phyloP scores from a whole-genome alignment of 2,797 vertebrate genomes.

The Clarias platycephalus region DNA sequence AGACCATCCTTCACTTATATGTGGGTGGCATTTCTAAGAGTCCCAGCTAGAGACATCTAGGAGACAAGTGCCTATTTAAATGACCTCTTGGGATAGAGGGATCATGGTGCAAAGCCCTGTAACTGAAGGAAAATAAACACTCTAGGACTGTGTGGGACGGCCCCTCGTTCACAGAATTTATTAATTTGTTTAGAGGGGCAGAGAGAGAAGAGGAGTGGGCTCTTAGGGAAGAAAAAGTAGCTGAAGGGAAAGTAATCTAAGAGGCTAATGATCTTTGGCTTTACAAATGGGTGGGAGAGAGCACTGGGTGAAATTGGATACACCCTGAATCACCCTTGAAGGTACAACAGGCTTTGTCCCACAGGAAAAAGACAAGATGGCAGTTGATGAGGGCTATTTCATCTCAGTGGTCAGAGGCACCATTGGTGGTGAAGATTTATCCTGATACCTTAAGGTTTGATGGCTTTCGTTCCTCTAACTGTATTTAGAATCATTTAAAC shows the following conservation, averaged over 20 bases:
- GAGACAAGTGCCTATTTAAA: conserved; percentile 53
- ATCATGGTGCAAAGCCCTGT: conserved; percentile 45
- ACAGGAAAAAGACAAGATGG: conserved; percentile 50
- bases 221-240: conserved; percentile 58
- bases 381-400: conserved; percentile 45
- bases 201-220: conserved; percentile 59
- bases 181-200: conserved; percentile 68
- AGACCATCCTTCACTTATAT: conserved; percentile 39
- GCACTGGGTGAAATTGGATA: conserved; percentile 68
- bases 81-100: conserved; percentile 46
- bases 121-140: conserved; percentile 55
- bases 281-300: conserved; percentile 62
- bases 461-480: neutral
- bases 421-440: conserved; percentile 32
- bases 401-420: conserved; percentile 29
- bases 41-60: conserved; percentile 40
- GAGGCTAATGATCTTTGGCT: conserved; percentile 70
- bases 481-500: neutral
- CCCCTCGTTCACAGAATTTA: conserved; percentile 54
- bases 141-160: conserved; percentile 38
- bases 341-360: conserved; percentile 74
- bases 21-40: conserved; percentile 54
- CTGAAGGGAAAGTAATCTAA: conserved; percentile 68
- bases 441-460: conserved; percentile 12
- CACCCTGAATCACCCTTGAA: conserved; percentile 73